These are phyloP conservation scores for Acrobasis suavella DNA, from an alignment of 2,888 invertebrate genomes.

Conservation along the genomic window DNA sequence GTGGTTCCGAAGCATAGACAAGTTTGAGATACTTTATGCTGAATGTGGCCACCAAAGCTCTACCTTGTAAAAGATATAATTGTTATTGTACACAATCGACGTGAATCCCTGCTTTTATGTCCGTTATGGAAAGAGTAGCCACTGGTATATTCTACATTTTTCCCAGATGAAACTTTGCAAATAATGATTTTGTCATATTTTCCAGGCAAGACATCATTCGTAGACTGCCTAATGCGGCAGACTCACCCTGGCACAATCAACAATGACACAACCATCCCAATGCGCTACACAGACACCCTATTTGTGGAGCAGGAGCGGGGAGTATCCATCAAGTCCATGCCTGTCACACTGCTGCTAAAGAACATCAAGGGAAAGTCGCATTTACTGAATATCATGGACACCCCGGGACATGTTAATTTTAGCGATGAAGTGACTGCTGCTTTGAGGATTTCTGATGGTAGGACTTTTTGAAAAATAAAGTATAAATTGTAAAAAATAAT, in stretches of 20 bases:
- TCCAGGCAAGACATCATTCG: constrained; percentile 95
- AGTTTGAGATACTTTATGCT: too few relatives aligned
- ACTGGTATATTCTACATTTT: too few relatives aligned
- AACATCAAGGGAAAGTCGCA: constrained; percentile 98
- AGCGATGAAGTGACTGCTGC: constrained; percentile 99
- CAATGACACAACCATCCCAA: constrained; percentile 89
- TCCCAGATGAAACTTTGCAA: not conserved
- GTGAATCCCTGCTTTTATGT: too few relatives aligned
- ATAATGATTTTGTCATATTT: constrained; percentile 31
- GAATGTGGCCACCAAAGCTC: too few relatives aligned
- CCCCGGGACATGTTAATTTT: constrained; percentile 99
- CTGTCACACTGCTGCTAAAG: constrained; percentile 95
- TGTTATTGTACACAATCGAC: too few relatives aligned
- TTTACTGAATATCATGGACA: constrained; percentile 97
- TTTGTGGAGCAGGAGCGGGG: constrained; percentile 99
- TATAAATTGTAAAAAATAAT: too few relatives aligned
- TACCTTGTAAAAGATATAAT: too few relatives aligned
- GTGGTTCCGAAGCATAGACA: too few relatives aligned
- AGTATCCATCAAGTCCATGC: constrained; percentile 97
- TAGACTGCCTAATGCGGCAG: constrained; percentile 97
- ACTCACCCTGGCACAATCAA: constrained; percentile 94
- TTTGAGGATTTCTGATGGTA: constrained; percentile 90
- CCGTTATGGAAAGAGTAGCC: too few relatives aligned
- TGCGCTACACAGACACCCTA: constrained; percentile 96
- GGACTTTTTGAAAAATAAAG: constrained; percentile 25